Conservation (phyloP, 2,888 invertebrate species). For the Encarsia formosa region DNA sequence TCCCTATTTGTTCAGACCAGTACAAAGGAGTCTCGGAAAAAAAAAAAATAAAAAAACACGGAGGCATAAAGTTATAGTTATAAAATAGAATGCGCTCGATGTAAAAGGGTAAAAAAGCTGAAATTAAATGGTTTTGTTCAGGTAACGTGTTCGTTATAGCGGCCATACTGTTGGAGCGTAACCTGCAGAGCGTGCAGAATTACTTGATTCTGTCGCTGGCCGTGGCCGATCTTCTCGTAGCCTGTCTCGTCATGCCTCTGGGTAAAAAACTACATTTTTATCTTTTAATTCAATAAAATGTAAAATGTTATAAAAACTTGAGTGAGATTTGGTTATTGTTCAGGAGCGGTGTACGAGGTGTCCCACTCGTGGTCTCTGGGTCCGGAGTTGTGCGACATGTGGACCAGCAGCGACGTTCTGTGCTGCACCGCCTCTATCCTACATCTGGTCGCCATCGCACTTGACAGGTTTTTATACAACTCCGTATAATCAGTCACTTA, state of each 20-base stretch:
- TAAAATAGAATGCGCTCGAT: too few species aligned
- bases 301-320: constrained; percentile 30
- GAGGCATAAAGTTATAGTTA: neutral
- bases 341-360: constrained; percentile 72
- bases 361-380: constrained; percentile 81
- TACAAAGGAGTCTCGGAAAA: too few species aligned
- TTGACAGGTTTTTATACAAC: constrained; percentile 63
- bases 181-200: constrained; percentile 84
- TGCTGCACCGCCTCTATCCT: constrained; percentile 83
- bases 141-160: constrained; percentile 94
- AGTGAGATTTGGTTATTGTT: constrained; percentile 40
- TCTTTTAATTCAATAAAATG: too few species aligned
- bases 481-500: constrained; percentile 1
- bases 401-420: constrained; percentile 88
- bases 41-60: neutral
- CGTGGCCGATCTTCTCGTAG: constrained; percentile 87
- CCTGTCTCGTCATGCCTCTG: constrained; percentile 74
- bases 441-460: constrained; percentile 76
- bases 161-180: constrained; percentile 81
- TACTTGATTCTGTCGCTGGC: constrained; percentile 87
- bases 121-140: constrained; percentile 50
- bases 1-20: too few species aligned
- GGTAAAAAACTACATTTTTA: constrained; percentile 42
- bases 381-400: constrained; percentile 87
- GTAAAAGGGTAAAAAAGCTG: too few species aligned